A percentile compares a stretch with the other conserved stretches of the same genome.
phyloP scores from a whole-genome alignment of 2,113 vertebrate genomes.

The Balaeniceps rex region DNA sequence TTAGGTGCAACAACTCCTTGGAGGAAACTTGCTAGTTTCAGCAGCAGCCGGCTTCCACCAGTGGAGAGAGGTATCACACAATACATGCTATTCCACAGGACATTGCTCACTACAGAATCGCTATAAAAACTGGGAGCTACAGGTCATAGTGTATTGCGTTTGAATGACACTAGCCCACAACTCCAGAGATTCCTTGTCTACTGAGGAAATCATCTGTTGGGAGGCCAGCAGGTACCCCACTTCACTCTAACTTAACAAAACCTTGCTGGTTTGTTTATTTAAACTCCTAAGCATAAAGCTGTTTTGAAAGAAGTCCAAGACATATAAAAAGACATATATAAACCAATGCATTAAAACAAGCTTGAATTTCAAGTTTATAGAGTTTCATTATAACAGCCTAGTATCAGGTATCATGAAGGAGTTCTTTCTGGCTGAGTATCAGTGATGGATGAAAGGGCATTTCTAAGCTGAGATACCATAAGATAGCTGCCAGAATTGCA shows the following conservation, averaged over 20 bases:
- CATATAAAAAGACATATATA: not conserved
- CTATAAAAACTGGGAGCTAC: not conserved
- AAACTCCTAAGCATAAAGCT: not conserved
- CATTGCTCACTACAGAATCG: not conserved
- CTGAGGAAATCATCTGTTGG: not conserved
- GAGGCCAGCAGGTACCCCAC: not conserved
- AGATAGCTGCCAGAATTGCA: not conserved
- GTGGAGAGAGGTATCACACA: not conserved
- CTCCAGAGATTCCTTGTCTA: not conserved
- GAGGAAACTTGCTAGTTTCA: not conserved
- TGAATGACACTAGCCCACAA: not conserved
- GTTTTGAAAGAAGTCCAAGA: not conserved
- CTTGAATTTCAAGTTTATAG: not conserved
- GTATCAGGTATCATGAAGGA: not conserved
- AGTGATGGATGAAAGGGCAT: not conserved
- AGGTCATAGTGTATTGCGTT: not conserved
- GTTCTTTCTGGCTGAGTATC: not conserved
- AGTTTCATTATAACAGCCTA: not conserved
- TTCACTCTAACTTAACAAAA: not conserved
- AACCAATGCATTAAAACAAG: not conserved
- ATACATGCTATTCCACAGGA: no score
- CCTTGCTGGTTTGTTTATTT: not conserved
- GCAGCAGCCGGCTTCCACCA: not conserved
- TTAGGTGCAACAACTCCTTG: not conserved
- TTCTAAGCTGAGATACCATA: not conserved